phyloP scores from a whole-genome alignment of 2,797 vertebrate species.

The Manis javanica region DNA sequence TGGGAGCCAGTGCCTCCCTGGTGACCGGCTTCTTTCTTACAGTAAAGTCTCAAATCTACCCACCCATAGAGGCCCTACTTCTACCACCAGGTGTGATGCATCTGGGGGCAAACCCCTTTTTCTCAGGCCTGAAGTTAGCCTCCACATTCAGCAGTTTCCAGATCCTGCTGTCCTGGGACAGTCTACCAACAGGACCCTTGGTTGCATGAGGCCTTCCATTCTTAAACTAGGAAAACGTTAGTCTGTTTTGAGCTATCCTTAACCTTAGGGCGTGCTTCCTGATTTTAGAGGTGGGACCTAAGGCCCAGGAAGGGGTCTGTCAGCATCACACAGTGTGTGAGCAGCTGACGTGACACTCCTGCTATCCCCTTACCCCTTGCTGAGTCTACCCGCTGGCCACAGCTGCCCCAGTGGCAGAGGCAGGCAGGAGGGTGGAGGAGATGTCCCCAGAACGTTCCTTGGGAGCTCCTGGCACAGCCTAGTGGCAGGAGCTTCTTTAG shows the following conservation, averaged over 20 bases:
- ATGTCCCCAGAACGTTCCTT: too few species aligned
- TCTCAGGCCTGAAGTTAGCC: neutral
- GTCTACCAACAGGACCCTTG: too few species aligned
- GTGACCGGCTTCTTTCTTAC: neutral
- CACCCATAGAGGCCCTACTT: neutral
- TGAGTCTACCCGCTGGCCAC: rapidly evolving
- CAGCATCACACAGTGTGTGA: rapidly evolving
- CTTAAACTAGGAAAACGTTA: neutral
- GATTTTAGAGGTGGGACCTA: neutral
- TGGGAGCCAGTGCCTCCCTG: neutral
- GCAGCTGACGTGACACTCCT: neutral
- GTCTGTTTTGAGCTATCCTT: neutral
- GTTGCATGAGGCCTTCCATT: neutral
- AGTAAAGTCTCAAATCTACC: neutral
- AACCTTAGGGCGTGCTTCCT: neutral
- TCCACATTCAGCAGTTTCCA: rapidly evolving
- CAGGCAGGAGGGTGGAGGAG: neutral
- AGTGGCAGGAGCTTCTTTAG: neutral
- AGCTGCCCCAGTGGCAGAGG: neutral
- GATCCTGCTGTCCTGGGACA: neutral
- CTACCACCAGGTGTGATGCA: neutral
- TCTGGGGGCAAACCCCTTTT: too few species aligned
- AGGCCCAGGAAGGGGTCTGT: neutral
- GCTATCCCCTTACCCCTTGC: neutral
- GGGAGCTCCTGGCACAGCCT: neutral